Evolutionary conservation across 2,113 vertebrate species (phyloP), one percentile per base, ranked within the genome.

Genomic region (Chlamydotis undulata): DNA sequence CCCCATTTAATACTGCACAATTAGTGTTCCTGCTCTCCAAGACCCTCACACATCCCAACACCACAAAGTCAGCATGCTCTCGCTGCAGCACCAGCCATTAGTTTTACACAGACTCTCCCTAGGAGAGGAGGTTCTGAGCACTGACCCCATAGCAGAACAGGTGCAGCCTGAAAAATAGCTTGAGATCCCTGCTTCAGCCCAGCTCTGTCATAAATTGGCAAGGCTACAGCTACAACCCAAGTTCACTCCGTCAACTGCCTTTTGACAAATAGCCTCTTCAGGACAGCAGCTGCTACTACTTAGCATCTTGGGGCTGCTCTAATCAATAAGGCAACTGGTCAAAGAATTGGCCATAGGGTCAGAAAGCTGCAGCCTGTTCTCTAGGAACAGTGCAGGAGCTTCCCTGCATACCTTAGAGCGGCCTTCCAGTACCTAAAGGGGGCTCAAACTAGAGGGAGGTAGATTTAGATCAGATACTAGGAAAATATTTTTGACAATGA

Each of bases 41-140:
- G 43, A 63, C 12, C 35, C 41, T 55, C 43, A 21, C 7, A 22
- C 6, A 50, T 10, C 31, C 31, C 19, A 33, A 33, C 39, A 65
- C 37, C 22, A 21, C 24, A 25, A 43, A 12, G 14, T 49, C 52
- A 28, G 47, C 0, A 0, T 26, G 9, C 28, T 61, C 31, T 43
- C 7, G 2, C 41, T 57, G 49, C 33, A 55, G 50, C n/a, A 35
- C 50, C 29, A n/a, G 45, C 26, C 18, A 5, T 8, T 35, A 19
- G 29, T 35, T 68, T 63, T 47, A 56, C 8, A 24, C 60, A 78
- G 49, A 35, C 7, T 9, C 8, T 70, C n/a, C 26, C 35, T 26
- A 22, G 26, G 47, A 76, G 77, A 29, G 37, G 31, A 41, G 16
- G 39, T 52, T 52, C 55, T 63, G 64, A 83, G 29, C 25, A 26